Percentiles rank a stretch among this genome's conserved stretches.
Conservation (phyloP, 2,113 vertebrate species). For the Thunnus maccoyii region DNA sequence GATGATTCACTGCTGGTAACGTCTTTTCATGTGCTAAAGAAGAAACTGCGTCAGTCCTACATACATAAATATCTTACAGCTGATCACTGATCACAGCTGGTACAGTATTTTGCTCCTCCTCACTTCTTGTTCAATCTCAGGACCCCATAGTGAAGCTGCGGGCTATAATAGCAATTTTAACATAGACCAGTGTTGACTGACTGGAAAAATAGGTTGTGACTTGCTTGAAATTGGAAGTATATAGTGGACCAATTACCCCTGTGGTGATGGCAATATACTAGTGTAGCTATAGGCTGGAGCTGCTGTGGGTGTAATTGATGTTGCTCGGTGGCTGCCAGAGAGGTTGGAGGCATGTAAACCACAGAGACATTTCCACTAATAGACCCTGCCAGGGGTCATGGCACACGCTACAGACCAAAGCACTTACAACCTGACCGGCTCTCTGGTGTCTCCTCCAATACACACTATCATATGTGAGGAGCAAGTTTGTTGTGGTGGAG, state of each 20-base stretch:
- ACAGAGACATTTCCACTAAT: conserved; percentile 78
- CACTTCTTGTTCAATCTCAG: conserved; percentile 65
- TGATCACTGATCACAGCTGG: conserved; percentile 39
- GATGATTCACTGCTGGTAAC: neutral
- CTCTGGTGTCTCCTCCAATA: conserved; percentile 53
- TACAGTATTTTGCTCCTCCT: conserved; percentile 35
- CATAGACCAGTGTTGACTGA: conserved; percentile 69
- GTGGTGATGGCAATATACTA: conserved; percentile 79
- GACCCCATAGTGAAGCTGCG: conserved; percentile 56
- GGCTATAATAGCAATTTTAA: conserved; percentile 79
- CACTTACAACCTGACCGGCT: conserved; percentile 66
- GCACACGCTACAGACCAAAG: conserved; percentile 61
- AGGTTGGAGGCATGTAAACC: conserved; percentile 76
- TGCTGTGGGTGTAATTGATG: conserved; percentile 81
- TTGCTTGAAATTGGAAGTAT: conserved; percentile 79
- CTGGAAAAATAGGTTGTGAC: conserved; percentile 77
- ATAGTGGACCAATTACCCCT: conserved; percentile 83
- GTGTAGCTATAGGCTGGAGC: conserved; percentile 73
- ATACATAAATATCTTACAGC: conserved; percentile 25
- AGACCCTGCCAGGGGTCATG: conserved; percentile 76
- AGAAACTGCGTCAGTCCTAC: neutral
- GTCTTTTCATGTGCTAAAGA: conserved; percentile 18
- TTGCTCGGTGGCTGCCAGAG: conserved; percentile 76
- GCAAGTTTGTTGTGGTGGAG: neutral
- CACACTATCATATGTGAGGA: conserved; percentile 7